Percentiles rank a stretch among this genome's conserved stretches.
Evolutionary conservation across 2,113 vertebrate genomes (phyloP).

Genomic region (Carlito syrichta): DNA sequence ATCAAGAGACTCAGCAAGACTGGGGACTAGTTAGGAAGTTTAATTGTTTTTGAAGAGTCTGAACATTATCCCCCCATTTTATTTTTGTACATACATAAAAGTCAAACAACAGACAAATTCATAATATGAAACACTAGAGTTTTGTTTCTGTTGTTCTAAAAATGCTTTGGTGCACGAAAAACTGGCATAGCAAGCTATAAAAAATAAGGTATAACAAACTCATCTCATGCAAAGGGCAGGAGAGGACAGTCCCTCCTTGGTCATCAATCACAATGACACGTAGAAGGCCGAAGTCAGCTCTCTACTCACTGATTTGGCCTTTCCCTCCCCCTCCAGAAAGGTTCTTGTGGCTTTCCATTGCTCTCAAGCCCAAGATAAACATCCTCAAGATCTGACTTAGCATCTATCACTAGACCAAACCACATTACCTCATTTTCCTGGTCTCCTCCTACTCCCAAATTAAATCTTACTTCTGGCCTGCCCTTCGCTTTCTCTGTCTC

Average conservation of each 20-base stretch:
- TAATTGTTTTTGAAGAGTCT: not conserved
- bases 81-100: not conserved
- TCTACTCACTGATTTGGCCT: not conserved
- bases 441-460: not conserved
- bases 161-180: not conserved
- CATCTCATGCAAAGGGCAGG: not conserved
- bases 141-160: constrained; percentile 18
- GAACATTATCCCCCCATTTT: not conserved
- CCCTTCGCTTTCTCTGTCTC: not conserved
- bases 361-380: constrained; percentile 47
- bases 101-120: not conserved
- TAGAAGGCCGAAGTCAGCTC: not conserved
- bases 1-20: not conserved
- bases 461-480: not conserved
- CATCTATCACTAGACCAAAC: constrained; percentile 14
- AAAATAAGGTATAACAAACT: constrained; percentile 5
- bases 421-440: constrained; percentile 2
- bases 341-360: constrained; percentile 2
- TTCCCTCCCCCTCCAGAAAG: not conserved
- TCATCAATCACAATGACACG: not conserved
- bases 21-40: not conserved
- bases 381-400: constrained; percentile 44
- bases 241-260: not conserved
- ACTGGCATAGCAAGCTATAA: not conserved
- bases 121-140: not conserved